phyloP scores from a whole-genome alignment of 37 sponge, comb jelly and placozoan genomes.

The Ephydatia muelleri region DNA sequence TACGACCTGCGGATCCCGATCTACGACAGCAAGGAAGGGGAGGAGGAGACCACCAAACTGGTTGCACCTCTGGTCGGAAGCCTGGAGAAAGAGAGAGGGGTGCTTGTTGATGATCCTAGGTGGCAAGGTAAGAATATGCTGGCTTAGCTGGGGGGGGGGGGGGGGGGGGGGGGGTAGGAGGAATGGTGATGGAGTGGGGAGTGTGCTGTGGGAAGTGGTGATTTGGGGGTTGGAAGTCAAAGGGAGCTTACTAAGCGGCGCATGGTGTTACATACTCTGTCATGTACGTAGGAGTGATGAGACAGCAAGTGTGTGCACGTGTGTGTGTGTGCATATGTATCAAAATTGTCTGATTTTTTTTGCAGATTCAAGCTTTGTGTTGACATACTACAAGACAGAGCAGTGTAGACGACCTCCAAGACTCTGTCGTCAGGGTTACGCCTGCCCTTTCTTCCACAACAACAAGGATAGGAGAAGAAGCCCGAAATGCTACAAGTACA shows the following conservation, averaged over 20 bases:
- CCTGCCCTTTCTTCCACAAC: constrained; percentile 98
- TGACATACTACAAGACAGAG: constrained; percentile 97
- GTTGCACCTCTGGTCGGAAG: constrained; percentile 60
- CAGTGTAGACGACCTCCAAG: constrained; percentile 92
- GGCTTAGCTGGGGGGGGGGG: not conserved
- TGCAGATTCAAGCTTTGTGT: constrained; percentile 91
- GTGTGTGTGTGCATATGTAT: not conserved
- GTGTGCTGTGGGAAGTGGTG: too few relatives aligned
- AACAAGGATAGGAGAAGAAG: constrained; percentile 91
- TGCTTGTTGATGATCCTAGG: constrained; percentile 81
- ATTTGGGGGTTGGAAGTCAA: too few relatives aligned
- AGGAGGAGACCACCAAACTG: constrained; percentile 42
- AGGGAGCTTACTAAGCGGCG: too few relatives aligned
- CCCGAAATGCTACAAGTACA: constrained; percentile 84
- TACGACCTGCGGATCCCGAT: constrained; percentile 89
- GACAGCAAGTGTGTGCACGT: not conserved
- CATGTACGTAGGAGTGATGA: not conserved
- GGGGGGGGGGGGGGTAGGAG: too few relatives aligned
- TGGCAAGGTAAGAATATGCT: constrained; percentile 81
- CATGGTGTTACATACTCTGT: not conserved
- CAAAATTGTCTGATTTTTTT: not conserved
- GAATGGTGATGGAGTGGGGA: too few relatives aligned
- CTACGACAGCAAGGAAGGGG: constrained; percentile 74
- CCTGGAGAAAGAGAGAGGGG: constrained; percentile 84
- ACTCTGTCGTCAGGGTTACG: constrained; percentile 96